phyloP scores from a whole-genome alignment of 2,113 vertebrate genomes.

The Etia nguti region DNA sequence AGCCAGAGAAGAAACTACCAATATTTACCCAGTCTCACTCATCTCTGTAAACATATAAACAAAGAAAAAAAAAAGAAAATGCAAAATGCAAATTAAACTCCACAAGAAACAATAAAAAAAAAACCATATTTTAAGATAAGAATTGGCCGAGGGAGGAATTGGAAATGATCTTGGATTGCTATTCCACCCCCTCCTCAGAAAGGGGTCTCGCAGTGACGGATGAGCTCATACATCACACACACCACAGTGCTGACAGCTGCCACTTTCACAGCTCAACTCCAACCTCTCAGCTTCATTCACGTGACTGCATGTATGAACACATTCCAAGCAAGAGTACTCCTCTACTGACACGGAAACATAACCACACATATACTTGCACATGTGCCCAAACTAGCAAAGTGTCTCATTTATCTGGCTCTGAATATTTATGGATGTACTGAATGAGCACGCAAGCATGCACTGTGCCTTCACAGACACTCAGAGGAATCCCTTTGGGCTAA shows the following conservation, averaged over 20 bases:
- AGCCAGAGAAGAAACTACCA: background rate
- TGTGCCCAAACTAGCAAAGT: background rate
- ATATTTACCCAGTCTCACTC: constrained; percentile 5
- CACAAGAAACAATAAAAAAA: constrained; percentile 7
- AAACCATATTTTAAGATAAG: background rate
- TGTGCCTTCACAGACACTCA: background rate
- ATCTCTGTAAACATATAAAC: constrained; percentile 14
- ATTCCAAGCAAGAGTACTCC: background rate
- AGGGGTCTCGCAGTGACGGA: constrained; percentile 31
- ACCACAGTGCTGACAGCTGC: constrained; percentile 64
- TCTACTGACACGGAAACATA: constrained; percentile 13
- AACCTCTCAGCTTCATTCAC: constrained; percentile 52
- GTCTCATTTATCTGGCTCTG: background rate
- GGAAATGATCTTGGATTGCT: constrained; percentile 40
- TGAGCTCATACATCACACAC: constrained; percentile 66
- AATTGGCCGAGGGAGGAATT: constrained; percentile 7
- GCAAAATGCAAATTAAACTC: constrained; percentile 4
- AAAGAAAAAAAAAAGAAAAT: background rate
- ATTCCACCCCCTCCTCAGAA: constrained; percentile 17
- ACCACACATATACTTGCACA: background rate
- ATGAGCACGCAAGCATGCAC: background rate
- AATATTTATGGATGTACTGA: background rate
- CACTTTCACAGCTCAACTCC: constrained; percentile 55
- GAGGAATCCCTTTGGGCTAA: background rate
- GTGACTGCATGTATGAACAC: constrained; percentile 31